Evolutionary conservation across 2,113 vertebrate genomes (phyloP).

Genomic region (Forbesichthys papilliferus): DNA sequence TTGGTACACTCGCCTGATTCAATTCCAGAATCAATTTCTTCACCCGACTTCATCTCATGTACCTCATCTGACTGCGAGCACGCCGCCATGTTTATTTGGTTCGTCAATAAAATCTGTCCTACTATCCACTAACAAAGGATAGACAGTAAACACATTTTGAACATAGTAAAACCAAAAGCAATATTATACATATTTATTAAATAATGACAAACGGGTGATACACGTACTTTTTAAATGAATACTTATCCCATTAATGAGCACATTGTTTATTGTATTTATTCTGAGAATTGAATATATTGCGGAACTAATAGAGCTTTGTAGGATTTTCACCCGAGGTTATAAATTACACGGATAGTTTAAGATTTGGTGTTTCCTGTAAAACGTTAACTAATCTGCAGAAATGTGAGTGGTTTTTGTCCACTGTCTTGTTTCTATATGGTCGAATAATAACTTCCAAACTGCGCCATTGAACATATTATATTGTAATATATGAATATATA

Average conservation of each 20-base stretch:
- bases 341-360: conserved; percentile 16
- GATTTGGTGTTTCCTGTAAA: not conserved
- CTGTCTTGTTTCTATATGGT: not conserved
- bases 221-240: no score
- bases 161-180: no score
- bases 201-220: no score
- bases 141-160: no score
- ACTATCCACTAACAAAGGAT: not conserved
- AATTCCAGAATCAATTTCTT: conserved; percentile 27
- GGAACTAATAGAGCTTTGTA: conserved; percentile 17
- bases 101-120: conserved; percentile 37
- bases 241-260: no score
- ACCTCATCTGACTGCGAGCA: conserved; percentile 11
- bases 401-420: conserved; percentile 23
- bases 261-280: fast-evolving
- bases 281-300: not conserved
- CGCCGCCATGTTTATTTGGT: conserved; percentile 72
- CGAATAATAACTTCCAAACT: not conserved
- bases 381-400: not conserved
- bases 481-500: no score
- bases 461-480: no score
- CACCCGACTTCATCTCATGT: conserved; percentile 7
- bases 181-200: no score
- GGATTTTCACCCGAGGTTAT: conserved; percentile 12
- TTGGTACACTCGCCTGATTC: conserved; percentile 21